Conservation (phyloP, 2,888 invertebrate genomes). For the Pristionchus mayeri region DNA sequence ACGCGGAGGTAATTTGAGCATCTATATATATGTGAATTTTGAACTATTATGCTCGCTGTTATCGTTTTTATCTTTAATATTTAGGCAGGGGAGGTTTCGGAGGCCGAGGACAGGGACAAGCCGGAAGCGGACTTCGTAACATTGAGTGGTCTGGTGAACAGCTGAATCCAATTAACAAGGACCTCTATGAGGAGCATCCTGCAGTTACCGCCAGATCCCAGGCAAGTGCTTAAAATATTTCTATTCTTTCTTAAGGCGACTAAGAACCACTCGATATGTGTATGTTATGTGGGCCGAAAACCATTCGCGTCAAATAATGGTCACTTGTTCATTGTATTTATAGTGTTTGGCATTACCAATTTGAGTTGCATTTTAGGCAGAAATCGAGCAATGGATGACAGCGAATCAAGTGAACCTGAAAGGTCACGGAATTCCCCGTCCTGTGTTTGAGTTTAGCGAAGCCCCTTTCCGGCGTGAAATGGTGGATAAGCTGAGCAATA, state of each 20-base stretch:
- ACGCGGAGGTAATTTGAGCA: too few relatives aligned
- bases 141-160: slow-evolving; percentile 64
- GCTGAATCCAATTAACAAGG: slow-evolving; percentile 64
- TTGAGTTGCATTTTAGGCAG: slow-evolving; percentile 55
- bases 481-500: slow-evolving; percentile 60
- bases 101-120: slow-evolving; percentile 56
- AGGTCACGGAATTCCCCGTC: slow-evolving; percentile 88
- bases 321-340: neutral
- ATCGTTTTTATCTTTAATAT: too few relatives aligned
- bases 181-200: slow-evolving; percentile 68
- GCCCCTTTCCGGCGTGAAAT: slow-evolving; percentile 82
- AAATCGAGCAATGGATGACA: slow-evolving; percentile 83
- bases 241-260: neutral
- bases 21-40: too few relatives aligned
- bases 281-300: slow-evolving; percentile 8
- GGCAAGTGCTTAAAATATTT: slow-evolving; percentile 42
- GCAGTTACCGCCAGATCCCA: slow-evolving; percentile 64
- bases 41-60: too few relatives aligned
- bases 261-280: slow-evolving; percentile 7
- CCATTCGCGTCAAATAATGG: neutral
- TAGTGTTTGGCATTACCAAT: slow-evolving; percentile 26
- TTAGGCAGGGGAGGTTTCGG: slow-evolving; percentile 53
- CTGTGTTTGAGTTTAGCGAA: slow-evolving; percentile 91
- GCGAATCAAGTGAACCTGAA: slow-evolving; percentile 90
- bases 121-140: slow-evolving; percentile 63